phyloP scores from a whole-genome alignment of 1,140 invertebrate genomes.

The Drosophila sproati region DNA sequence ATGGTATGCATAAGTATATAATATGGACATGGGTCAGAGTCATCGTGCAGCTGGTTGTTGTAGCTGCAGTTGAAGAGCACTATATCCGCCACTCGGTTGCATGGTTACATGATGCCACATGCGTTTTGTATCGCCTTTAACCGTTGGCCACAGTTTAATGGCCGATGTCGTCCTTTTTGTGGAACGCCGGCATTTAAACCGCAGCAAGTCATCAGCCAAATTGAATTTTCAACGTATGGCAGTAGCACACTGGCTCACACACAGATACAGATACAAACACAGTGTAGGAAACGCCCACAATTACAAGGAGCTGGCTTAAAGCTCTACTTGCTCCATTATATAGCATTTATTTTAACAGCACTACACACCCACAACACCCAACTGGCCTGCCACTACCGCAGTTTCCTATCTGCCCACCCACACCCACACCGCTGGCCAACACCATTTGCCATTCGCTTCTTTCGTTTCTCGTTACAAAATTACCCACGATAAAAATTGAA shows the following conservation, averaged over 20 bases:
- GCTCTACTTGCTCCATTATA: slow-evolving; percentile 43
- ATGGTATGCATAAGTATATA: slow-evolving; percentile 78
- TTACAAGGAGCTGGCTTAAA: slow-evolving; percentile 41
- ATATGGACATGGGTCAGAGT: slow-evolving; percentile 65
- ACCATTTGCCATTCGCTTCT: slow-evolving; percentile 62
- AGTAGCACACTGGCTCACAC: slow-evolving; percentile 48
- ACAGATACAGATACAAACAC: slow-evolving; percentile 19
- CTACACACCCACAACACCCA: neutral
- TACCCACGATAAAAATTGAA: slow-evolving; percentile 84
- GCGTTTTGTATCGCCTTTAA: slow-evolving; percentile 40
- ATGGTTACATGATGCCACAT: slow-evolving; percentile 21
- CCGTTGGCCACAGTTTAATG: slow-evolving; percentile 70
- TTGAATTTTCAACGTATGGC: slow-evolving; percentile 84
- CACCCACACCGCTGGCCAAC: slow-evolving; percentile 11
- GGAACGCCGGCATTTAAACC: slow-evolving; percentile 72
- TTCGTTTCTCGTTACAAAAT: slow-evolving; percentile 83
- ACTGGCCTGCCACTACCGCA: neutral
- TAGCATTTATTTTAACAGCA: slow-evolving; percentile 25
- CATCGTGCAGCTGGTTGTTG: slow-evolving; percentile 27
- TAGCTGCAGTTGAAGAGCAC: too few species aligned
- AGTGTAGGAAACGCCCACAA: slow-evolving; percentile 26
- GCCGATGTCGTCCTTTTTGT: slow-evolving; percentile 70
- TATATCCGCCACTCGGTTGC: too few species aligned
- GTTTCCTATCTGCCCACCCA: too few species aligned
- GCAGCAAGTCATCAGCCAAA: slow-evolving; percentile 83